Evolutionary conservation across 2,797 vertebrate genomes (phyloP).

Genomic region (Acropternis orthonyx): DNA sequence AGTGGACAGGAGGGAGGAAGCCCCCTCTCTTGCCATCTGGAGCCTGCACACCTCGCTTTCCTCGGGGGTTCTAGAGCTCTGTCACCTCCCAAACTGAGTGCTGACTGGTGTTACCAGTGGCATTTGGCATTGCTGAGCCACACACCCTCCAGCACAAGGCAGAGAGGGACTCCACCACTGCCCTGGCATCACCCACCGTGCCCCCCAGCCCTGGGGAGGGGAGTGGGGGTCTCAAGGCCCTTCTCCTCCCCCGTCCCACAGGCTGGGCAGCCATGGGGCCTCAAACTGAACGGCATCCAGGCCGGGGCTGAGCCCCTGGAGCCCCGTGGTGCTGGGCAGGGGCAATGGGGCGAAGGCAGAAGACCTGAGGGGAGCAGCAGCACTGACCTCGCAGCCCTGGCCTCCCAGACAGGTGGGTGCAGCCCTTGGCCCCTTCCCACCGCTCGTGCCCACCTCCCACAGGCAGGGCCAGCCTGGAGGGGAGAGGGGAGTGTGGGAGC

Average conservation of each 20-base stretch:
- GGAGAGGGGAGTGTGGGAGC: background rate
- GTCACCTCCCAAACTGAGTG: background rate
- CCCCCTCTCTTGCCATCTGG: accelerated
- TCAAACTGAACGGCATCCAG: background rate
- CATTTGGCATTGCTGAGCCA: background rate
- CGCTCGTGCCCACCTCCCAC: background rate
- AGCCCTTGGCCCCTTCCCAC: background rate
- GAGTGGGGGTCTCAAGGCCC: background rate
- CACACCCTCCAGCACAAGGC: accelerated
- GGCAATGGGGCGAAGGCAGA: background rate
- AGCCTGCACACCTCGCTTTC: too few relatives aligned
- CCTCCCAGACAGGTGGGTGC: constrained; percentile 16
- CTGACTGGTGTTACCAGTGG: background rate
- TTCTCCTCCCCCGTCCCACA: background rate
- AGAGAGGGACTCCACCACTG: background rate
- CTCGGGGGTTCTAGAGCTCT: background rate
- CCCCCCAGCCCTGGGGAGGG: background rate
- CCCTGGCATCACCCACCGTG: accelerated
- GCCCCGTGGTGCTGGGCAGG: background rate
- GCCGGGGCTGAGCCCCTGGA: background rate
- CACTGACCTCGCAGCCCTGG: background rate
- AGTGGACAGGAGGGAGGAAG: background rate
- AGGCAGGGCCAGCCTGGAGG: background rate
- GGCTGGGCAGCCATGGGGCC: background rate
- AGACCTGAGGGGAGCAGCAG: background rate